Base-by-base conservation (phyloP, 2,888 invertebrate species). In the Psococerastis gibbosa region DNA sequence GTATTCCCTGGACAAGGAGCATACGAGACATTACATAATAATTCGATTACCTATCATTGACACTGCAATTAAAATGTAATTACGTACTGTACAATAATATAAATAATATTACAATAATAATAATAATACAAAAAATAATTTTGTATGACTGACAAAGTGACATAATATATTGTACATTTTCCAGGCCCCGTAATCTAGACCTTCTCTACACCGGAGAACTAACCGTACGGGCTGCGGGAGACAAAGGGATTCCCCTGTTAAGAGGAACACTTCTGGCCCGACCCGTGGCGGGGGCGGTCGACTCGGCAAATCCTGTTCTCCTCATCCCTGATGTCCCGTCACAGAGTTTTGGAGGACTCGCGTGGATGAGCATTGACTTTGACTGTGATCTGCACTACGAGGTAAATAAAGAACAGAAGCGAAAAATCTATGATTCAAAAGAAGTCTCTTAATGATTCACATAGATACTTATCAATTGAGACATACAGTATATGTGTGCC, bases 371-470 rank as follows among this genome's bases (percentile, higher is more conserved):
- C 1, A 75, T 88, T 1, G 85, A 87, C 56, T 70, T 71, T 4
- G 73, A 84, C 41, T 88, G 87, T 55, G 78, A 77, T 53, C 61
- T 87, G 16, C 81, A 85, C 56, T 88, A 84, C 55, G 85, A 87
- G 61, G 73, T 81, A 46, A 57, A 46, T 45, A 41, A 27, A 43
- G 13, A 1, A 13, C 16, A 32, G 8, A 8, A 6, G 27, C 27
- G 27, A 11, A n/a, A n/a, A n/a, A n/a, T n/a, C n/a, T n/a, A n/a
- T n/a, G n/a, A n/a, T n/a, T n/a, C n/a, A n/a, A n/a, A n/a, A n/a
- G n/a, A n/a, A n/a, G n/a, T n/a, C n/a, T n/a, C n/a, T n/a, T n/a
- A n/a, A n/a, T n/a, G n/a, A n/a, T n/a, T n/a, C n/a, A n/a, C n/a
- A n/a, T n/a, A n/a, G n/a, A n/a, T n/a, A n/a, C n/a, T n/a, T n/a